Evolutionary conservation across 2,797 vertebrate species (phyloP).

Genomic region (Siniperca undulata): DNA sequence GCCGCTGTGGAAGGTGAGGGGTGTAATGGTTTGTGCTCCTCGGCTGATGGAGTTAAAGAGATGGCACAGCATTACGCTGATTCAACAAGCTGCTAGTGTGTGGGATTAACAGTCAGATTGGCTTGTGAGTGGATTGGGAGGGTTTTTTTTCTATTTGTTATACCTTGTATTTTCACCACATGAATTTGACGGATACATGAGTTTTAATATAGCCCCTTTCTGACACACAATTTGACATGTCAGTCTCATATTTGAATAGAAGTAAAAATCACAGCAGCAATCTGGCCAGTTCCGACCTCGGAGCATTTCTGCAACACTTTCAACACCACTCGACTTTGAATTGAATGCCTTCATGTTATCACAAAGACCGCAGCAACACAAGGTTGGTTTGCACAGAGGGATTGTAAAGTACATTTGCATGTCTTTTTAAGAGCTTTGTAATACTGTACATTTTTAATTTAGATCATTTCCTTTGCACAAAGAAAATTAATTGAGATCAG

Average conservation of each 20-base stretch:
- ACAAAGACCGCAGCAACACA: neutral
- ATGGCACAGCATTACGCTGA: neutral
- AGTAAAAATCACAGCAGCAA: neutral
- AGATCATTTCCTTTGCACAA: neutral
- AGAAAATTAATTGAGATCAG: neutral
- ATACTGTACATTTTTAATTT: neutral
- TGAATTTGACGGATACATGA: neutral
- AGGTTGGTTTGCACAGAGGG: neutral
- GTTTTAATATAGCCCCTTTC: neutral
- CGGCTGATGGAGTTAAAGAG: slow-evolving; percentile 39
- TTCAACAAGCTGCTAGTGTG: slow-evolving; percentile 8
- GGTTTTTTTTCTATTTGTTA: neutral
- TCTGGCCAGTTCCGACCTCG: neutral
- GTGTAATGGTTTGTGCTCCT: slow-evolving; percentile 39
- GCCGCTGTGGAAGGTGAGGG: slow-evolving; percentile 24
- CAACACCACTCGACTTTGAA: neutral
- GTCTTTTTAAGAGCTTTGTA: neutral
- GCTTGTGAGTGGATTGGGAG: slow-evolving; percentile 7
- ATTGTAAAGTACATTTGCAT: neutral
- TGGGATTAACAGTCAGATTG: slow-evolving; percentile 18
- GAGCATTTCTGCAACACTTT: neutral
- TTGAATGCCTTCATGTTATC: neutral
- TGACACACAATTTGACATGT: slow-evolving; percentile 17
- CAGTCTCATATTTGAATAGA: slow-evolving; percentile 1
- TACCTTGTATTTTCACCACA: neutral